Base-by-base conservation (phyloP, 2,888 invertebrate species). In the Mesorhabditis sp. region DNA sequence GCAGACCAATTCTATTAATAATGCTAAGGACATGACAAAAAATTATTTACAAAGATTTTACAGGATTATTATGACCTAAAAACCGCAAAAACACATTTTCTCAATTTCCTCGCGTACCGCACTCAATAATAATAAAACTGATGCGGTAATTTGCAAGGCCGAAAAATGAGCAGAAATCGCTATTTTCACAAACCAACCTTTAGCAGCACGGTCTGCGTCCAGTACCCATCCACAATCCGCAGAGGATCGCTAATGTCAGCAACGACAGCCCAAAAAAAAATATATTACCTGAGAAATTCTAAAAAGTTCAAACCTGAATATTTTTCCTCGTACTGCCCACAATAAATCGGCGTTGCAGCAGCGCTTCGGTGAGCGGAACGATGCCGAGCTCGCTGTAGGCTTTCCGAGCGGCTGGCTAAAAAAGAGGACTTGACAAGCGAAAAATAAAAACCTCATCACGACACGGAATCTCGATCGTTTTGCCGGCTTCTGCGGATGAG, bases 321-420 rank as follows among this genome's bases (percentile, higher is more conserved):
- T 50, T 50, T 50, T n/a, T 50, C 58, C n/a, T 50, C 58, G n/a
- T 13, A n/a, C 58, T 50, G 58, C 58, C 58, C 7, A 50, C 58
- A 50, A n/a, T 50, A n/a, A 13, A 50, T 50, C 58, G 58, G 10
- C 7, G 7, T 50, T 50, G 58, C 58, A 13, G 7, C 58, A 50
- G n/a, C 58, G 58, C 58, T 10, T 50, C 58, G 58, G 58, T n/a
- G 7, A 50, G 7, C 10, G 7, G n/a, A 50, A 50, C 58, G n/a
- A 50, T 50, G 7, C n/a, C n/a, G 10, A 50, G n/a, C 58, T 50
- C 58, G 10, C n/a, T 50, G 58, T 13, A 50, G n/a, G 58, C 58
- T 10, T 10, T 50, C 10, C 7, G 58, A 2, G n/a, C n/a, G 7
- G 58, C 2, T 50, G 58, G 58, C 58, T 50, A 50, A 50, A 50